Percentiles rank a stretch among this genome's conserved stretches.
Evolutionary conservation across 2,888 invertebrate genomes (phyloP).

Genomic region (Cryptocephalus primarius): DNA sequence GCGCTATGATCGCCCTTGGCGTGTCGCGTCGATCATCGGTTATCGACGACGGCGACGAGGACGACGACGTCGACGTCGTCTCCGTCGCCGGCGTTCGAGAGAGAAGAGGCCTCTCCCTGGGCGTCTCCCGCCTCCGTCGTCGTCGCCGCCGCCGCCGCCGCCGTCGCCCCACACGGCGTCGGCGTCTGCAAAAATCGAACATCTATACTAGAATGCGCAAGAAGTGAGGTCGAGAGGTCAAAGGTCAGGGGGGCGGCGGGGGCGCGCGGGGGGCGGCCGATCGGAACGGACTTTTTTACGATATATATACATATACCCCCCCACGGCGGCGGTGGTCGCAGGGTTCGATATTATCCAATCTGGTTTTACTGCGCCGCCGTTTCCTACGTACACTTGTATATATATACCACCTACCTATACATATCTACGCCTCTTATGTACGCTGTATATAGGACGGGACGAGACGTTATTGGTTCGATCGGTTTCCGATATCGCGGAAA

Average conservation of each 20-base stretch:
- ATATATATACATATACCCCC: slow-evolving; percentile 26
- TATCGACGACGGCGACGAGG: too few species aligned
- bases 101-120: slow-evolving; percentile 10
- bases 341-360: slow-evolving; percentile 27
- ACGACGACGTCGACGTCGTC: too few species aligned
- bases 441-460: slow-evolving; percentile 3
- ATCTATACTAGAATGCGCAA: slow-evolving; percentile 36
- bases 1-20: too few species aligned
- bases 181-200: slow-evolving; percentile 38
- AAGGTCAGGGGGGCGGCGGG: slow-evolving; percentile 17
- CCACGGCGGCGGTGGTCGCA: neutral
- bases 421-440: neutral
- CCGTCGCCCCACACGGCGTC: slow-evolving; percentile 24
- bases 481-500: slow-evolving; percentile 3
- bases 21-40: too few species aligned
- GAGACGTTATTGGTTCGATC: slow-evolving; percentile 5
- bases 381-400: slow-evolving; percentile 4
- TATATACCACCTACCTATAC: neutral
- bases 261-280: slow-evolving; percentile 21
- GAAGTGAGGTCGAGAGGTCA: slow-evolving; percentile 25
- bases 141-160: slow-evolving; percentile 6
- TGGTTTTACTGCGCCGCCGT: slow-evolving; percentile 17
- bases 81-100: too few species aligned
- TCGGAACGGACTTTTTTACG: slow-evolving; percentile 33
- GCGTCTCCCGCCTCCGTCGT: slow-evolving; percentile 7